A percentile compares a stretch with the other conserved stretches of the same genome.
Evolutionary conservation across 2,888 invertebrate genomes (phyloP).

Genomic region (Phyllotreta striolata): DNA sequence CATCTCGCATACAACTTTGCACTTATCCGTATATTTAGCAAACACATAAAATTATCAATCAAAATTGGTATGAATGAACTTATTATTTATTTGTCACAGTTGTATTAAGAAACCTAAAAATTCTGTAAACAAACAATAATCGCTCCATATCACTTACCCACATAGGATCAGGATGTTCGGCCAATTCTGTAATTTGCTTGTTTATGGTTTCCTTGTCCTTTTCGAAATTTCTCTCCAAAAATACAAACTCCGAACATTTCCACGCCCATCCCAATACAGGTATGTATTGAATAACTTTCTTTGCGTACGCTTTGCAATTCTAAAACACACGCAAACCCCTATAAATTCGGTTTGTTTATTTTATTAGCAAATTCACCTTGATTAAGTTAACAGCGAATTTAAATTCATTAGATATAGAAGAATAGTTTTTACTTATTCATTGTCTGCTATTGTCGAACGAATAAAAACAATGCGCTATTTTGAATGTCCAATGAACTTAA

Average conservation of each 20-base stretch:
- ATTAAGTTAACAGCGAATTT: neutral
- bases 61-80: too few relatives aligned
- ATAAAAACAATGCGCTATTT: too few relatives aligned
- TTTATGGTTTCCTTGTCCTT: conserved; percentile 87
- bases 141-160: conserved; percentile 71
- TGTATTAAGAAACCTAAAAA: too few relatives aligned
- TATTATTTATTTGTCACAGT: too few relatives aligned
- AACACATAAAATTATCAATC: too few relatives aligned
- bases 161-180: conserved; percentile 89
- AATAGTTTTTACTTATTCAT: too few relatives aligned
- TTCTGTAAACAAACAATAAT: too few relatives aligned
- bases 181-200: conserved; percentile 80
- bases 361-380: neutral
- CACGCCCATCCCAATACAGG: conserved; percentile 96
- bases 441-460: too few relatives aligned
- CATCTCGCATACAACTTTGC: too few relatives aligned
- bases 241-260: conserved; percentile 95
- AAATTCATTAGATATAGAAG: neutral
- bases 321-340: conserved; percentile 60
- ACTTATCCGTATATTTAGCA: too few relatives aligned
- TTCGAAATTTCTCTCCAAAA: conserved; percentile 89
- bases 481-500: too few relatives aligned
- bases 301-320: conserved; percentile 95
- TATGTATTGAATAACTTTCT: conserved; percentile 88
- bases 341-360: neutral